Conservation (phyloP, 2,888 invertebrate species). For the Crepidodera aurea region DNA sequence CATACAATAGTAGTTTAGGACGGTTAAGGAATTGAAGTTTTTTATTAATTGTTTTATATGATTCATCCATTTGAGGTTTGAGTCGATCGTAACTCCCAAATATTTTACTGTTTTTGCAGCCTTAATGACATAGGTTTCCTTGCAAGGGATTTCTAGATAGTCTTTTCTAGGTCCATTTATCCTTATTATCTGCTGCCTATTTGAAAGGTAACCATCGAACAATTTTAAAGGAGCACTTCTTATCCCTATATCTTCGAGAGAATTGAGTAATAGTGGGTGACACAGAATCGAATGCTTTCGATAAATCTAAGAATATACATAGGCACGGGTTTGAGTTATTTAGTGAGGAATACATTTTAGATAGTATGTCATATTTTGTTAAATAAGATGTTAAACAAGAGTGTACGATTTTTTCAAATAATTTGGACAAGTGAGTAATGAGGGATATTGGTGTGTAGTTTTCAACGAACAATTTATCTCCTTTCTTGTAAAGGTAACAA, state of each 20-base stretch:
- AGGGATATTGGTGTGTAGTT: conserved; percentile 24
- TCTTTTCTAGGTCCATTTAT: background rate
- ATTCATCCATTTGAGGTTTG: background rate
- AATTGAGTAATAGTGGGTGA: conserved; percentile 11
- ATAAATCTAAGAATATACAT: conserved; percentile 9
- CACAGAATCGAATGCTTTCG: conserved; percentile 23
- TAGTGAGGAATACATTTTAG: conserved; percentile 7
- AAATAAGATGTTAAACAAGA: conserved; percentile 11
- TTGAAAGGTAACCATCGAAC: background rate
- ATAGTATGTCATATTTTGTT: conserved; percentile 9
- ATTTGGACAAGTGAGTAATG: conserved; percentile 16
- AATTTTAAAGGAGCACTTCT: background rate
- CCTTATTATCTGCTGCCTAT: background rate
- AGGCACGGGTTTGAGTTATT: conserved; percentile 4
- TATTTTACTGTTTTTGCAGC: too few relatives aligned
- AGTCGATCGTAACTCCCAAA: too few relatives aligned
- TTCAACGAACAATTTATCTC: too few relatives aligned
- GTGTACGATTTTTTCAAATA: conserved; percentile 23
- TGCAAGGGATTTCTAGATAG: too few relatives aligned
- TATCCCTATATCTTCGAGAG: background rate
- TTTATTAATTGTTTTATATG: background rate
- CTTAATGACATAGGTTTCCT: too few relatives aligned
- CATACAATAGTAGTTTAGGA: too few relatives aligned
- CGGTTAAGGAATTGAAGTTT: background rate
- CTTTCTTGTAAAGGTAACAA: conserved; percentile 2